Conservation (phyloP, 1,140 invertebrate genomes). For the Pseudachorutes palmiensis region DNA sequence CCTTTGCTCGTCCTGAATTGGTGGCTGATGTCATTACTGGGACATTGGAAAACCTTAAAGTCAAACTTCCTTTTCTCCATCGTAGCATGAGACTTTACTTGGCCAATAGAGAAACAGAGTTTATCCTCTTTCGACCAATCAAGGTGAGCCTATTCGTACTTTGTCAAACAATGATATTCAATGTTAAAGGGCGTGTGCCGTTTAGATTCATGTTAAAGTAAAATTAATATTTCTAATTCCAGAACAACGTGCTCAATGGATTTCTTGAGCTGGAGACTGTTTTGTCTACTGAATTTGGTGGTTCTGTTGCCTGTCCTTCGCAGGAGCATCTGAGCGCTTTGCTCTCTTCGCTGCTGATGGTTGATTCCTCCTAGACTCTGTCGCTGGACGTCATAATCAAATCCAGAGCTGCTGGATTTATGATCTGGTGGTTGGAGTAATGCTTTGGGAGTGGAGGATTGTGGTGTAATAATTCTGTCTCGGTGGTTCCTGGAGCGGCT, state of each 20-base stretch:
- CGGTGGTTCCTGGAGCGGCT: background rate
- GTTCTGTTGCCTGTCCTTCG: slow-evolving; percentile 72
- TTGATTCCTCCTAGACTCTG: background rate
- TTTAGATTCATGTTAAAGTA: background rate
- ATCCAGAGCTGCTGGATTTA: background rate
- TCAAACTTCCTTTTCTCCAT: slow-evolving; percentile 68
- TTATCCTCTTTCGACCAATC: slow-evolving; percentile 87
- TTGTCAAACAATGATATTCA: background rate
- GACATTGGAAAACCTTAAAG: slow-evolving; percentile 60
- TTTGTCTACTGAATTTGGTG: slow-evolving; percentile 61
- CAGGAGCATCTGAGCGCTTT: slow-evolving; percentile 86
- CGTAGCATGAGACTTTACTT: slow-evolving; percentile 87
- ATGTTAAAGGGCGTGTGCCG: background rate
- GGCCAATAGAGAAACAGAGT: slow-evolving; percentile 92
- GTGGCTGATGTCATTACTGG: slow-evolving; percentile 45
- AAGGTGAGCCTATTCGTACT: slow-evolving; percentile 50
- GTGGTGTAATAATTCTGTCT: slow-evolving; percentile 8
- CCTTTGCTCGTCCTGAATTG: slow-evolving; percentile 47
- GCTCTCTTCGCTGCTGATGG: slow-evolving; percentile 55
- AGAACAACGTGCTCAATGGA: slow-evolving; percentile 79
- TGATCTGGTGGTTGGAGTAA: background rate
- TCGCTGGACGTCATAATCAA: background rate
- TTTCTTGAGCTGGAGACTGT: slow-evolving; percentile 76
- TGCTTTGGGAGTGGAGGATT: background rate
- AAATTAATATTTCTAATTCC: slow-evolving; percentile 40